These are phyloP conservation scores for Pyxicephalus adspersus DNA, from an alignment of 2,113 vertebrate genomes.

Conservation along the genomic window DNA sequence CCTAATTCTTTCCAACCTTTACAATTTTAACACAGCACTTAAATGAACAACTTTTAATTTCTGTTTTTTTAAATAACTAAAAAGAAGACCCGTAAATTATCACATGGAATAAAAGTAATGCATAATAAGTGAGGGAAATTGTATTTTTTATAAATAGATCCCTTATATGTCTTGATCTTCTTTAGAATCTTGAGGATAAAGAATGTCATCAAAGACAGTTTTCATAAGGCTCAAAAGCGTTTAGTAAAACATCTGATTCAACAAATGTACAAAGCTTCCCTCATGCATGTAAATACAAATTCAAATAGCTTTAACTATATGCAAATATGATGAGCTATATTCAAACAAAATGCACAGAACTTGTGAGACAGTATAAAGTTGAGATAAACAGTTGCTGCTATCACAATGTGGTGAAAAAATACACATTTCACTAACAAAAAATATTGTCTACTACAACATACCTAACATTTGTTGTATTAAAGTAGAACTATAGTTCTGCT, in stretches of 20 bases:
- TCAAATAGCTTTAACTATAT: conserved; percentile 40
- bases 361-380: conserved; percentile 4
- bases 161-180: conserved; percentile 1
- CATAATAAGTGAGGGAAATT: too few relatives aligned
- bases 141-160: too few relatives aligned
- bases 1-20: too few relatives aligned
- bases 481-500: too few relatives aligned
- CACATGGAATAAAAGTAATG: too few relatives aligned
- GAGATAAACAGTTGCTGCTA: conserved; percentile 2
- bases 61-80: too few relatives aligned
- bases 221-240: conserved; percentile 24
- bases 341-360: background rate
- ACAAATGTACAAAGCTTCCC: conserved; percentile 16
- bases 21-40: too few relatives aligned
- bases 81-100: too few relatives aligned
- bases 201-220: conserved; percentile 16
- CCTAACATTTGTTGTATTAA: background rate
- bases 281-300: conserved; percentile 28
- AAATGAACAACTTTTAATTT: too few relatives aligned
- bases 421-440: background rate
- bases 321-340: conserved; percentile 16
- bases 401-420: background rate
- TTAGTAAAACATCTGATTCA: conserved; percentile 49
- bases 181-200: conserved; percentile 12
- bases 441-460: background rate